Base-by-base conservation (phyloP, 2,797 vertebrate species). In the Enteromius afrohamiltoni region DNA sequence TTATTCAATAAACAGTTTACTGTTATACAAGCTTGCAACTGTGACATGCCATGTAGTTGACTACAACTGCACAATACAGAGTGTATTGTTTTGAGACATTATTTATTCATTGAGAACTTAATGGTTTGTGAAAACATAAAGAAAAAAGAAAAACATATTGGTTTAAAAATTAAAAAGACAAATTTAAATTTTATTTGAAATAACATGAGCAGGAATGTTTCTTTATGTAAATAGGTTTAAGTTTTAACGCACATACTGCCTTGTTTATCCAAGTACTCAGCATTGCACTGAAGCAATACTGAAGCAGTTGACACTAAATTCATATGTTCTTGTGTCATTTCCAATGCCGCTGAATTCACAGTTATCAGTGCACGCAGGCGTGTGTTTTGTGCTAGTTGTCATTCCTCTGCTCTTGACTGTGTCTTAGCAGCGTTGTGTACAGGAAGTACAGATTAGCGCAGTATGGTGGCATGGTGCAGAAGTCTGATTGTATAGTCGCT, bases 391-490 rank as follows among this genome's bases (percentile, higher is more conserved):
- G 58, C 23, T 67, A 68, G 47, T 76, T 83, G 58, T 77, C 70
- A 37, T 73, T 74, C 68, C 40, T 77, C 42, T 71, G 21, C 55
- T 37, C 67, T 34, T 75, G 69, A 81, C 47, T 75, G 77, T 51
- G 49, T 45, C 23, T 83, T 71, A 68, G 85, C 76, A 77, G 37
- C 17, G 4, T 71, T 83, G 75, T 85, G 77, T 45, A 77, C 67
- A 88, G 84, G 76, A 83, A 88, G 83, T 81, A 74, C 29, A 83
- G 82, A 87, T 89, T 90, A 85, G 83, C 83, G 64, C 86, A 84
- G 85, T 88, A 82, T 88, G 86, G 64, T 83, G 76, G 74, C 82
- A 42, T 77, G 71, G 85, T 83, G 83, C 67, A 83, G 68, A 58
- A 80, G 79, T 79, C 62, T 88, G 84, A 87, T 88, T 89, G 86